A percentile compares a stretch with the other conserved stretches of the same genome.
Conservation (phyloP, 1,140 invertebrate genomes). For the Panagrolaimus sp. region DNA sequence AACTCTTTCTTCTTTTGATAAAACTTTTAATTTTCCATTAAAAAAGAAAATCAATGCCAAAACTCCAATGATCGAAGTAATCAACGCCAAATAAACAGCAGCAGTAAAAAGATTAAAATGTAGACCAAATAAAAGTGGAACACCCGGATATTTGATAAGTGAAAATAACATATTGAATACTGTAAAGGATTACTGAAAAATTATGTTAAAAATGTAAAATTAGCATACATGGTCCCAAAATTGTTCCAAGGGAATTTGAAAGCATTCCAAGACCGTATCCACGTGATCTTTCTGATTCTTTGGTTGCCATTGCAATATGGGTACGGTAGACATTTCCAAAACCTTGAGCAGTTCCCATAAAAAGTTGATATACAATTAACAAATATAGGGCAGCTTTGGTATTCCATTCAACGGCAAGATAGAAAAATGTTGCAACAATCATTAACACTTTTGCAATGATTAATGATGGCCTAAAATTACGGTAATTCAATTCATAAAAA, state of each 20-base stretch:
- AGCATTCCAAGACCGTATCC: background rate
- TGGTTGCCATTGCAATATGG: conserved; percentile 13
- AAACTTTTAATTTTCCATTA: conserved; percentile 18
- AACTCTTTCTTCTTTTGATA: no score
- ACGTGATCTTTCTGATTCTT: background rate
- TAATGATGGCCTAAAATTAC: background rate
- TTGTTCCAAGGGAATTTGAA: background rate
- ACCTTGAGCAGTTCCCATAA: background rate
- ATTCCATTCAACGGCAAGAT: background rate
- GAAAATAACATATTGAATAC: conserved; percentile 13
- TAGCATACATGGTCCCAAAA: conserved; percentile 9
- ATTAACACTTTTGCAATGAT: background rate
- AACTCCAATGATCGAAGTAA: conserved; percentile 9
- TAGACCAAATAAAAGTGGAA: conserved; percentile 19
- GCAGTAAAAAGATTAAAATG: conserved; percentile 32
- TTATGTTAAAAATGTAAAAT: background rate
- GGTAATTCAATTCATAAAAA: background rate
- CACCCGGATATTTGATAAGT: conserved; percentile 24
- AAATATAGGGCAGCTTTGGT: background rate
- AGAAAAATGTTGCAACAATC: background rate
- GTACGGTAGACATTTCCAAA: background rate
- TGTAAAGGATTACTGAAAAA: background rate
- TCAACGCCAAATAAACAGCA: conserved; percentile 22
- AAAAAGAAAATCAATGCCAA: conserved; percentile 24
- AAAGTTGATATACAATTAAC: background rate